Evolutionary conservation across 2,888 invertebrate genomes (phyloP).

Genomic region (Oscheius myriophilus): DNA sequence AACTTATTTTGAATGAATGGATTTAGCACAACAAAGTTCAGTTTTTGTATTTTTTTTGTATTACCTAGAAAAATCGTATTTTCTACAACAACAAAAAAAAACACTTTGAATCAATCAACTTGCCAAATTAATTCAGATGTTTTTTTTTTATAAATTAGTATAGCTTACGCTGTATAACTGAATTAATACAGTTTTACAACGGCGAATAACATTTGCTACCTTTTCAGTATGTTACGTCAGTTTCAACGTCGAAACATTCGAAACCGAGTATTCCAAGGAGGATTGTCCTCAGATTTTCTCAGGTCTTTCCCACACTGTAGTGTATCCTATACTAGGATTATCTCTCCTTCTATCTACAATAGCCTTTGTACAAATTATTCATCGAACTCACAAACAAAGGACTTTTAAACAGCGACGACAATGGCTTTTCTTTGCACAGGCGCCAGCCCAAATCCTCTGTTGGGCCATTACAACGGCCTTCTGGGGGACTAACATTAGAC

Average conservation of each 20-base stretch:
- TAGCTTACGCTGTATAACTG: too few relatives aligned
- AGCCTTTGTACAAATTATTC: slow-evolving; percentile 15
- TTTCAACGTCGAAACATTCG: neutral
- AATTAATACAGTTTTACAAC: too few relatives aligned
- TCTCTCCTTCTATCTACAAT: neutral
- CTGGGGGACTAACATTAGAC: slow-evolving; percentile 5
- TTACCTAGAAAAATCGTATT: too few relatives aligned
- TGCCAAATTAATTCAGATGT: too few relatives aligned
- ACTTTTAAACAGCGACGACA: neutral
- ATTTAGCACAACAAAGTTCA: too few relatives aligned
- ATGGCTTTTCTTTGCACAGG: slow-evolving; percentile 25
- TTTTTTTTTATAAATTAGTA: too few relatives aligned
- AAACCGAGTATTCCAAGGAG: neutral
- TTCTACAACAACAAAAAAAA: too few relatives aligned
- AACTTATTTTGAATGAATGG: too few relatives aligned
- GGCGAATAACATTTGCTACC: too few relatives aligned
- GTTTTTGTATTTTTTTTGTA: too few relatives aligned
- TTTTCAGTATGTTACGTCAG: too few relatives aligned
- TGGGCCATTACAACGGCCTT: slow-evolving; percentile 7
- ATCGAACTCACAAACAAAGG: slow-evolving; percentile 1
- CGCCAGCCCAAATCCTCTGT: slow-evolving; percentile 13
- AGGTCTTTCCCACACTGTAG: neutral
- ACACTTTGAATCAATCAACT: too few relatives aligned
- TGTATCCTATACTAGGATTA: slow-evolving; percentile 8
- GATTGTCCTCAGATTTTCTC: neutral